A percentile compares a stretch with the other conserved stretches of the same genome.
Conservation (phyloP, 2,113 vertebrate species). For the Forbesichthys papilliferus region DNA sequence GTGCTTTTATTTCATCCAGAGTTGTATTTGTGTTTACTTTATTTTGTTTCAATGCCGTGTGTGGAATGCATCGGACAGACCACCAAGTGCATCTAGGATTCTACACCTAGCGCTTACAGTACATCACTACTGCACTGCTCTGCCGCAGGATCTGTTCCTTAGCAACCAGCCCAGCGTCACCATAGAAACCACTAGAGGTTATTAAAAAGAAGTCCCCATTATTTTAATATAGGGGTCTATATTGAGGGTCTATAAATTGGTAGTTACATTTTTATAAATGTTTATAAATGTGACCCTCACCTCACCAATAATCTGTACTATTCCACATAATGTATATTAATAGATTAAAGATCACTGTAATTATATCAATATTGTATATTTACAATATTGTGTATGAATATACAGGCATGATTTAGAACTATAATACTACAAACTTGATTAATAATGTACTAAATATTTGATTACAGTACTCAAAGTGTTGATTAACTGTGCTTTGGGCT, state of each 20-base stretch:
- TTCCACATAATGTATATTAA: too few relatives aligned
- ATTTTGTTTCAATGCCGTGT: background rate
- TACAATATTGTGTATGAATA: too few relatives aligned
- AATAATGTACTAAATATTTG: too few relatives aligned
- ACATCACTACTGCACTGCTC: slow-evolving; percentile 80
- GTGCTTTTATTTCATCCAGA: too few relatives aligned
- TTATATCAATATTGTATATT: too few relatives aligned
- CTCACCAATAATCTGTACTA: too few relatives aligned
- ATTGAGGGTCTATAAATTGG: slow-evolving; percentile 28
- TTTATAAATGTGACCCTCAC: too few relatives aligned
- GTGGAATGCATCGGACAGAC: slow-evolving; percentile 55
- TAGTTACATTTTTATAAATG: background rate
- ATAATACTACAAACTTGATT: too few relatives aligned
- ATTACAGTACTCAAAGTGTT: too few relatives aligned
- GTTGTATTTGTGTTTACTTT: slow-evolving; percentile 10
- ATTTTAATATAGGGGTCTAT: slow-evolving; percentile 60
- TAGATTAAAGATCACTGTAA: too few relatives aligned
- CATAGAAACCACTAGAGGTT: slow-evolving; percentile 79
- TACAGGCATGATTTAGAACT: too few relatives aligned
- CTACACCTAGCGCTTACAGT: slow-evolving; percentile 34
- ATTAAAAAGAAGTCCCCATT: slow-evolving; percentile 51
- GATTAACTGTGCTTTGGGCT: background rate
- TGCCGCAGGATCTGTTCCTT: slow-evolving; percentile 86
- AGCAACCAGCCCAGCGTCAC: slow-evolving; percentile 87
- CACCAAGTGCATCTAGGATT: slow-evolving; percentile 38